Evolutionary conservation across 2,888 invertebrate genomes (phyloP).

Genomic region (Amphiduros pacificus): DNA sequence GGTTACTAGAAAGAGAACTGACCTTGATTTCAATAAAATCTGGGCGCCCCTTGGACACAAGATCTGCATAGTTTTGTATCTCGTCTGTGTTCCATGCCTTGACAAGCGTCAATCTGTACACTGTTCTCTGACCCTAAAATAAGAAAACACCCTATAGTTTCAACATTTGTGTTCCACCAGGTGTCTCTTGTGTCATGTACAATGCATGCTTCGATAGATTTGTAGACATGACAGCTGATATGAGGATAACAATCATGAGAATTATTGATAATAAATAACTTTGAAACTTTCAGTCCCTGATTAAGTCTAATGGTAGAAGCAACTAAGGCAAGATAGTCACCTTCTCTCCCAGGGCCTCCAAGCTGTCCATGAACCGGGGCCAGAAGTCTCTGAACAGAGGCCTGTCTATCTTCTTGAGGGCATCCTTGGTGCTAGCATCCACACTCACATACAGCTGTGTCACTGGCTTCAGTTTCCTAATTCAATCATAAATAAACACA

Average conservation of each 20-base stretch:
- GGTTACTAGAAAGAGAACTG: slow-evolving; percentile 23
- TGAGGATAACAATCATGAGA: too few species aligned
- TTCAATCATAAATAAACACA: too few species aligned
- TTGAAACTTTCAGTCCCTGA: neutral
- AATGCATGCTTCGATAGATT: too few species aligned
- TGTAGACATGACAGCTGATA: too few species aligned
- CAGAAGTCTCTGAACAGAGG: slow-evolving; percentile 67
- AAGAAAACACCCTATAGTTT: too few species aligned
- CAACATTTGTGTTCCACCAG: too few species aligned
- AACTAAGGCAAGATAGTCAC: too few species aligned
- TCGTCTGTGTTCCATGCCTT: slow-evolving; percentile 67
- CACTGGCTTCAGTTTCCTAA: slow-evolving; percentile 61
- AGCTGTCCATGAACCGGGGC: slow-evolving; percentile 64
- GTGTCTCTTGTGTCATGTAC: too few species aligned
- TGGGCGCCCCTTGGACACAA: slow-evolving; percentile 64
- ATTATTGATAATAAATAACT: too few species aligned
- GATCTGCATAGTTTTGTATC: slow-evolving; percentile 63
- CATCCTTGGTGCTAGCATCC: slow-evolving; percentile 66
- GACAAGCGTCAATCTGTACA: slow-evolving; percentile 66
- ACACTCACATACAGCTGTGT: slow-evolving; percentile 68
- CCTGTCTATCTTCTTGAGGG: slow-evolving; percentile 66
- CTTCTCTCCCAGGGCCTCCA: slow-evolving; percentile 63
- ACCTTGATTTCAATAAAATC: slow-evolving; percentile 68
- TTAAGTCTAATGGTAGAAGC: too few species aligned
- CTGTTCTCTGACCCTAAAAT: slow-evolving; percentile 64